These are phyloP conservation scores for Melangyna quadrimaculata DNA, from an alignment of 2,888 invertebrate species.

Conservation along the genomic window DNA sequence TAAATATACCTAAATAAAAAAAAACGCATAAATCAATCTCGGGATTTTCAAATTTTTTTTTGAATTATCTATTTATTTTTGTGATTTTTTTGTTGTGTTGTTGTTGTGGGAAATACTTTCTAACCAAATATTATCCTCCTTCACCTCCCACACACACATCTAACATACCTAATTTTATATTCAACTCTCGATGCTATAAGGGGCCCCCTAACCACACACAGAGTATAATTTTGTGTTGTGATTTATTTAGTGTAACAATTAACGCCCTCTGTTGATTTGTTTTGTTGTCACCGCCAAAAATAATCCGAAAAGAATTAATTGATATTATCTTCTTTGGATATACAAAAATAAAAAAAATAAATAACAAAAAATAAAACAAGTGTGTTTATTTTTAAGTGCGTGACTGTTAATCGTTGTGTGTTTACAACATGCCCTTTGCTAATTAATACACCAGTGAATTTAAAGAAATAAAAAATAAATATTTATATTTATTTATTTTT, in stretches of 20 bases:
- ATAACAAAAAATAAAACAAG: conserved; percentile 3
- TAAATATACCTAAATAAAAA: conserved; percentile 19
- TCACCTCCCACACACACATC: conserved; percentile 28
- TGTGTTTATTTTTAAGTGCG: conserved; percentile 38
- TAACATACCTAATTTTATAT: background rate
- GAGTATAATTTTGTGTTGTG: conserved; percentile 22
- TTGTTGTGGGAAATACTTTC: background rate
- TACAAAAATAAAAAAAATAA: background rate
- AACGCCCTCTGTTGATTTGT: conserved; percentile 35
- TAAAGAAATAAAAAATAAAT: background rate
- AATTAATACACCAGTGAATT: conserved; percentile 18
- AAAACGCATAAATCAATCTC: conserved; percentile 38
- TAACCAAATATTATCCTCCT: background rate
- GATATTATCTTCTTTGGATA: conserved; percentile 18
- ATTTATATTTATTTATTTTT: too few relatives aligned
- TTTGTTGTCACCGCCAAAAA: conserved; percentile 40
- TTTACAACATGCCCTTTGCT: conserved; percentile 12
- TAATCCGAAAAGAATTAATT: conserved; percentile 32
- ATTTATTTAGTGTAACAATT: conserved; percentile 64
- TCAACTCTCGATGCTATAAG: background rate
- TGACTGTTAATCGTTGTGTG: conserved; percentile 18
- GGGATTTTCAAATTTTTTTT: background rate
- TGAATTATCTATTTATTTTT: background rate
- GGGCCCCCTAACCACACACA: conserved; percentile 1
- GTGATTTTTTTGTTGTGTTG: background rate